Percentiles rank a stretch among this genome's conserved stretches.
These are phyloP conservation scores for Electrona antarctica DNA, from an alignment of 2,113 vertebrate species.

Conservation along the genomic window DNA sequence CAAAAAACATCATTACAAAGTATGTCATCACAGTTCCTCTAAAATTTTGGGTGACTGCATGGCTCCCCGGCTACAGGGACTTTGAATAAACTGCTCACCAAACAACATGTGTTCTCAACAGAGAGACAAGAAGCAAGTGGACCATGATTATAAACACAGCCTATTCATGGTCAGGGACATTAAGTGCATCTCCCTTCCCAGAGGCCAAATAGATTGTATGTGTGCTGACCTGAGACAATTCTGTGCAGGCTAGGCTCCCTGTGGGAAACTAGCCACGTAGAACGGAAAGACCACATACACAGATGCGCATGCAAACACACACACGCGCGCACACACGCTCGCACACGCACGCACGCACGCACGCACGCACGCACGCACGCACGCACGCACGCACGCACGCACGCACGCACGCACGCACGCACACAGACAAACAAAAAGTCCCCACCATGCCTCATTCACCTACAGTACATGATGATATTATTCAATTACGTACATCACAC, in stretches of 20 bases:
- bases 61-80: not conserved
- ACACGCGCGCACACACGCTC: conserved; percentile 28
- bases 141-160: conserved; percentile 59
- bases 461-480: not conserved
- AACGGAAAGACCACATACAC: conserved; percentile 44
- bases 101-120: conserved; percentile 35
- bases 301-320: conserved; percentile 29
- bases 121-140: conserved; percentile 50
- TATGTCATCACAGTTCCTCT: too few relatives aligned
- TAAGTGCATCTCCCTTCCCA: conserved; percentile 59
- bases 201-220: conserved; percentile 37
- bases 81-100: conserved; percentile 37
- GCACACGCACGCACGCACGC: conserved; percentile 30
- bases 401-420: conserved; percentile 2
- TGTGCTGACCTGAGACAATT: conserved; percentile 54
- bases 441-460: conserved; percentile 50
- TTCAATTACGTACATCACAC: too few relatives aligned
- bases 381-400: conserved; percentile 45
- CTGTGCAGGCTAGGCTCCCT: conserved; percentile 40
- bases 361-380: conserved; percentile 3
- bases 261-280: conserved; percentile 46
- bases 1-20: too few relatives aligned
- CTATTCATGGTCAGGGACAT: conserved; percentile 45
- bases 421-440: not conserved
- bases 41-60: too few relatives aligned